Conservation (phyloP, 2,113 vertebrate species). For the Cettia cetti region DNA sequence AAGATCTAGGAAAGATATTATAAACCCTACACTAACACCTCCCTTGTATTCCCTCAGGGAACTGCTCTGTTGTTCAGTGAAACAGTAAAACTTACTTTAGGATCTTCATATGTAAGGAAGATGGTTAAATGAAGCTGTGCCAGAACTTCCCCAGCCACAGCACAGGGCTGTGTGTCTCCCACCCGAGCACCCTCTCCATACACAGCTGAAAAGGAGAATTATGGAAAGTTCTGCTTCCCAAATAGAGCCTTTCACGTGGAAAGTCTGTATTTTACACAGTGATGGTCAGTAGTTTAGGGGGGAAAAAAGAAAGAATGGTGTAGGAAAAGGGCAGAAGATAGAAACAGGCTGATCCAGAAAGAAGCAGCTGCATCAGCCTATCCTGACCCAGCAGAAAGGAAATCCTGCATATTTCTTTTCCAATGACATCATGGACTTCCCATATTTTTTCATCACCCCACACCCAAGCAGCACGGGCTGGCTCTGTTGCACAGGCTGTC, state of each 20-base stretch:
- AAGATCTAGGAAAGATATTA: neutral
- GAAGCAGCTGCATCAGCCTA: neutral
- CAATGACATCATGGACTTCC: neutral
- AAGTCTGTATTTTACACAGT: neutral
- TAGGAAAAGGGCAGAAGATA: neutral
- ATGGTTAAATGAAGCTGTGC: neutral
- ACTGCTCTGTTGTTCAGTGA: neutral
- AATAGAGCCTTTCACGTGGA: neutral
- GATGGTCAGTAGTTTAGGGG: neutral
- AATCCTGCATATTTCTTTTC: neutral
- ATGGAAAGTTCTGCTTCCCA: neutral
- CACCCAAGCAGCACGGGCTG: neutral
- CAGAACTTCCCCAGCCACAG: neutral
- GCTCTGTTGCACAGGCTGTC: rapidly evolving
- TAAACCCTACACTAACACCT: neutral
- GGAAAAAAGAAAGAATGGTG: neutral
- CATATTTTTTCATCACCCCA: neutral
- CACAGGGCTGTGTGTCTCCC: neutral
- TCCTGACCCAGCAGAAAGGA: neutral
- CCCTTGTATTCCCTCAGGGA: neutral
- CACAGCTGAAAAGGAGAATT: neutral
- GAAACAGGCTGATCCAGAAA: neutral
- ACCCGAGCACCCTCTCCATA: neutral
- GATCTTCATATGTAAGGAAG: neutral
- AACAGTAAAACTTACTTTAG: neutral